Base-by-base conservation (phyloP, 2,888 invertebrate species). In the Siphlonurus alternatus region DNA sequence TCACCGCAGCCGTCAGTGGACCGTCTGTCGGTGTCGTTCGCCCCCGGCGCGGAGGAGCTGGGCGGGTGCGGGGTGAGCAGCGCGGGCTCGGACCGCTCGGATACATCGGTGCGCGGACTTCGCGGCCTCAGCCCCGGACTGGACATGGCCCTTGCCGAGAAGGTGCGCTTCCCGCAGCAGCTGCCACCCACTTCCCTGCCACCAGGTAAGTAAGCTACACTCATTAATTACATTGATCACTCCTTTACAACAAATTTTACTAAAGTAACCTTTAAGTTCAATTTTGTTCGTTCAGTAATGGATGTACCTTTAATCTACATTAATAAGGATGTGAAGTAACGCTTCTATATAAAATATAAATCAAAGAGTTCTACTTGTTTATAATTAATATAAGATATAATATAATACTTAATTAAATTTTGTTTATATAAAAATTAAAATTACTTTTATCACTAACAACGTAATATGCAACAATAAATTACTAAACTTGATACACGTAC, bases 11-110 rank as follows among this genome's bases (percentile, higher is more conserved):
- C 85, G 2, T 86, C 86, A 1, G 79, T 84, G 62, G 86, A 87
- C 73, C 80, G 86, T 63, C 77, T 86, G 59, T 87, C 87, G 15
- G 87, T 88, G 65, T 87, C 85, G 59, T 87, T 87, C 79, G 86
- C 86, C 0, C 79, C 81, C 25, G 79, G 80, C 18, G n/a, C n/a
- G n/a, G 56, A 22, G 19, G 56, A 20, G n/a, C 19, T 20, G 7
- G 56, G 22, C n/a, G n/a, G 19, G n/a, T 56, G 56, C n/a, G 82
- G 80, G 66, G 73, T 79, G 1, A 78, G 80, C 23, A 80, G 80
- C 22, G 68, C 70, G 53, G 71, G 68, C 68, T 71, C 72, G 66
- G 73, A 70, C 63, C 68, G 67, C 63, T 71, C 70, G 0, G 61
- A 59, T 20, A 10, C n/a, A 10, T n/a, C 19, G 5, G n/a, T 56